phyloP scores from a whole-genome alignment of 2,797 vertebrate genomes.

The Siniperca scherzeri region DNA sequence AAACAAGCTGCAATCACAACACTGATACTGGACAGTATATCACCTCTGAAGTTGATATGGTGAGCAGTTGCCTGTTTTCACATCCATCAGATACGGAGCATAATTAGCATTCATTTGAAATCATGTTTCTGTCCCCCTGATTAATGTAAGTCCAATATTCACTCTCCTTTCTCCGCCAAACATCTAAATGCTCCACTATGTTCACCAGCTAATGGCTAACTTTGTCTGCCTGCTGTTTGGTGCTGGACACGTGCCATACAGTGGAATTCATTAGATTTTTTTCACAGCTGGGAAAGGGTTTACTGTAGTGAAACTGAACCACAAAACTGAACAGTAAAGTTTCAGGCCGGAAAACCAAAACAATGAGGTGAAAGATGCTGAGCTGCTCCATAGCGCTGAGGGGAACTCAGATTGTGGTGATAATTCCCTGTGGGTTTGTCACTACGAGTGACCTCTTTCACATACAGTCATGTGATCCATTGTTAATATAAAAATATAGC shows the following conservation, averaged over 20 bases:
- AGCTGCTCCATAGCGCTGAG: background rate
- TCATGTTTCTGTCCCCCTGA: background rate
- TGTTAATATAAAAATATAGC: background rate
- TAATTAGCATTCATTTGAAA: background rate
- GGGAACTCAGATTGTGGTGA: conserved; percentile 41
- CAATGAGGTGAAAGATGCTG: conserved; percentile 18
- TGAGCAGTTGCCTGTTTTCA: background rate
- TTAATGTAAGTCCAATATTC: background rate
- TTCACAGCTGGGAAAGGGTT: background rate
- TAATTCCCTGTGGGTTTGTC: conserved; percentile 40
- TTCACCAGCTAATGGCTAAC: background rate
- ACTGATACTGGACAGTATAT: background rate
- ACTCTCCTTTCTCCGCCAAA: background rate
- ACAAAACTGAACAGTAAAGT: conserved; percentile 14
- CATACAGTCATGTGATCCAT: conserved; percentile 6
- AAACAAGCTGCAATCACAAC: background rate
- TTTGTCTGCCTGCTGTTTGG: background rate
- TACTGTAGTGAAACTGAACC: conserved; percentile 43
- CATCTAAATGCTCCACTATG: background rate
- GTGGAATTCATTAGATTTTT: background rate
- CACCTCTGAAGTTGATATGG: background rate
- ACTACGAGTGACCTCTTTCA: conserved; percentile 21
- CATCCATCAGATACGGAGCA: background rate
- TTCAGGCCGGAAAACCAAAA: conserved; percentile 39
- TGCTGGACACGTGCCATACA: background rate